Percentiles rank a stretch among this genome's conserved stretches.
Conservation (phyloP, 2,888 invertebrate genomes). For the Napeogenes sylphis region DNA sequence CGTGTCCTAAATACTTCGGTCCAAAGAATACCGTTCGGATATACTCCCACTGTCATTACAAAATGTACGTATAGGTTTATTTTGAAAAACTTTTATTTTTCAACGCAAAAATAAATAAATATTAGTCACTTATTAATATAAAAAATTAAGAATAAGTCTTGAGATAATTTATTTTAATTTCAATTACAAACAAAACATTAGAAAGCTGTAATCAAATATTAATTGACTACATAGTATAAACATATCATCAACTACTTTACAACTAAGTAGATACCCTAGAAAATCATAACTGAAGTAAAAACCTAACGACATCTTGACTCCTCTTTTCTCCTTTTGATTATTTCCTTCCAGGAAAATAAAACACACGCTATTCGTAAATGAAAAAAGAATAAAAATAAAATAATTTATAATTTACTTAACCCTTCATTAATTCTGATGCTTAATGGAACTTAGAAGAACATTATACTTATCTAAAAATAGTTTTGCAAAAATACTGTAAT, state of each 20-base stretch:
- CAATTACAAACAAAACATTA: too few species aligned
- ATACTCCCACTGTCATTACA: conserved; percentile 39
- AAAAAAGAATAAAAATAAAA: too few species aligned
- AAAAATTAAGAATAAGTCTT: too few species aligned
- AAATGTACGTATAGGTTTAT: conserved; percentile 25
- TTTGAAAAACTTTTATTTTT: conserved; percentile 8
- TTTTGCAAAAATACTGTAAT: too few species aligned
- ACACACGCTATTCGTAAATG: too few species aligned
- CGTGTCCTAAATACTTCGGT: conserved; percentile 59
- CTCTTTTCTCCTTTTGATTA: conserved; percentile 37
- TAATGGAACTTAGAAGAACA: too few species aligned
- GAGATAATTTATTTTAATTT: too few species aligned
- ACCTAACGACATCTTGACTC: conserved; percentile 30
- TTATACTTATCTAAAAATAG: too few species aligned
- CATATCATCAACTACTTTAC: too few species aligned
- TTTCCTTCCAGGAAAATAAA: conserved; percentile 9
- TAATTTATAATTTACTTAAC: too few species aligned
- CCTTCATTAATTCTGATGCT: too few species aligned
- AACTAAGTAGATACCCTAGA: too few species aligned
- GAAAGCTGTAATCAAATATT: background rate
- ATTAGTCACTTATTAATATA: conserved; percentile 1
- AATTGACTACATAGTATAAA: conserved; percentile 1
- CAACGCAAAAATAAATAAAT: conserved; percentile 9
- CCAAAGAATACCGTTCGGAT: conserved; percentile 52
- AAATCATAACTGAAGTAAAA: conserved; percentile 21